Percentiles rank a stretch among this genome's conserved stretches.
These are phyloP conservation scores for Musca vetustissima DNA, from an alignment of 1,140 invertebrate genomes.

Conservation along the genomic window DNA sequence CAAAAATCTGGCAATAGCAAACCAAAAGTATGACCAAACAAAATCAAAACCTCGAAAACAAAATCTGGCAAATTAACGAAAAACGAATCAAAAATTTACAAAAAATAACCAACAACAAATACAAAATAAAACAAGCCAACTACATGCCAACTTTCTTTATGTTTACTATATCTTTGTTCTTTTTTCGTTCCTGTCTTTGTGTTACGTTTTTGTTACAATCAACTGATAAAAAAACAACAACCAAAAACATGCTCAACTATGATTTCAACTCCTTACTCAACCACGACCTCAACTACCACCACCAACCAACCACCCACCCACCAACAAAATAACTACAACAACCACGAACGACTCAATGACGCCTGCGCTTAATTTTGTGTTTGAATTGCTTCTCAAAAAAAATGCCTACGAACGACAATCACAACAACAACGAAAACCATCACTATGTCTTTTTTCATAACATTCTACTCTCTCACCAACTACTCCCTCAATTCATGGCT, in stretches of 20 bases:
- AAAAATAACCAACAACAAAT: conserved; percentile 4
- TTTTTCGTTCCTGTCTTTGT: conserved; percentile 14
- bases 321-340: conserved; percentile 28
- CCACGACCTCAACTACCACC: conserved; percentile 4
- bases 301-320: neutral
- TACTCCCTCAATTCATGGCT: too few relatives aligned
- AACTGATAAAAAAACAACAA: conserved; percentile 26
- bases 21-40: too few relatives aligned
- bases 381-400: conserved; percentile 17
- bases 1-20: neutral
- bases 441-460: neutral
- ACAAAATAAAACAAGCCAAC: conserved; percentile 16
- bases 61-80: too few relatives aligned
- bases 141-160: conserved; percentile 12
- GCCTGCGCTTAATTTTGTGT: conserved; percentile 22
- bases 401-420: conserved; percentile 1
- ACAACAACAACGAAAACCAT: neutral
- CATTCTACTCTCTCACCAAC: neutral
- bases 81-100: too few relatives aligned
- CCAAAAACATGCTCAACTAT: neutral
- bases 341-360: conserved; percentile 29
- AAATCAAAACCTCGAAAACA: neutral
- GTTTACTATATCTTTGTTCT: conserved; percentile 17
- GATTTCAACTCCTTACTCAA: neutral
- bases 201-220: conserved; percentile 17